phyloP scores from a whole-genome alignment of 2,113 vertebrate genomes.

The Phylloscopus whistleri region DNA sequence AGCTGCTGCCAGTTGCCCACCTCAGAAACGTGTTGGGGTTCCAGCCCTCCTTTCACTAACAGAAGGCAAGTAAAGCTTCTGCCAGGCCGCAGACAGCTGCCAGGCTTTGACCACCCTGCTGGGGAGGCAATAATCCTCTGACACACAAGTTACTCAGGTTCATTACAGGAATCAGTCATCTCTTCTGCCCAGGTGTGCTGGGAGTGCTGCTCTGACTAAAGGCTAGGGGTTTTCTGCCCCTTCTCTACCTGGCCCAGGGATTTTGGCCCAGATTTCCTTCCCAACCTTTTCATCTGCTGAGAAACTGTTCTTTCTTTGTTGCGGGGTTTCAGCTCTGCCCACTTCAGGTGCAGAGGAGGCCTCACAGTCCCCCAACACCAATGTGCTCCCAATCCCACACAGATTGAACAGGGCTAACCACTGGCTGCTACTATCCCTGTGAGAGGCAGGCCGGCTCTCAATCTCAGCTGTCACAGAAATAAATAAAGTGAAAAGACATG shows the following conservation, averaged over 20 bases:
- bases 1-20: not conserved
- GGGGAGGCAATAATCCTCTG: not conserved
- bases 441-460: not conserved
- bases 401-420: not conserved
- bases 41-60: not conserved
- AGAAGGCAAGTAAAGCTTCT: not conserved
- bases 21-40: not conserved
- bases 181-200: not conserved
- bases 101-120: not conserved
- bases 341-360: not conserved
- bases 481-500: not conserved
- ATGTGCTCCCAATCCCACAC: not conserved
- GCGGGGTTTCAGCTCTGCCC: not conserved
- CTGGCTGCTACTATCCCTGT: not conserved
- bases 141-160: not conserved
- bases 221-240: not conserved
- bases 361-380: fast-evolving
- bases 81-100: not conserved
- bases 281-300: not conserved
- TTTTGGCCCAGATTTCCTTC: not conserved
- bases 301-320: not conserved
- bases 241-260: not conserved
- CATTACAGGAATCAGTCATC: not conserved
- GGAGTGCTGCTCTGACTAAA: not conserved
- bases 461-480: not conserved